These are phyloP conservation scores for Elaphurus davidianus DNA, from an alignment of 2,113 vertebrate genomes.

Conservation along the genomic window DNA sequence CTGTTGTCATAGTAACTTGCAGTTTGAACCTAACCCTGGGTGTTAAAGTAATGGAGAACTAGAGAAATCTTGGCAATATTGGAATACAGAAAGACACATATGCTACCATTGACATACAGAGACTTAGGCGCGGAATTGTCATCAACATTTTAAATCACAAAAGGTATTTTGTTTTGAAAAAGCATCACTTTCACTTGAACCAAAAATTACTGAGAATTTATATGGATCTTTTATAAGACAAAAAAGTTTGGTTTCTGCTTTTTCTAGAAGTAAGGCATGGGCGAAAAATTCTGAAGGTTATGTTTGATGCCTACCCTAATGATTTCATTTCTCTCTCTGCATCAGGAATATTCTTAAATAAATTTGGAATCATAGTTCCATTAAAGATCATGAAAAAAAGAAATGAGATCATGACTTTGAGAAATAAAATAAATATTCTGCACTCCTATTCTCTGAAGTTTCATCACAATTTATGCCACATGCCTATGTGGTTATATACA, in stretches of 20 bases:
- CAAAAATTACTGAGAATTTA: slow-evolving; percentile 25
- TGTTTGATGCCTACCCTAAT: neutral
- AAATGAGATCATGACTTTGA: neutral
- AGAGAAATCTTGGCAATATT: neutral
- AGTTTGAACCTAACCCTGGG: neutral
- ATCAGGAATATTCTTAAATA: neutral
- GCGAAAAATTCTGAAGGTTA: neutral
- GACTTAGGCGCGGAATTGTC: neutral
- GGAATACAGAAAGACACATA: neutral
- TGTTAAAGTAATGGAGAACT: neutral
- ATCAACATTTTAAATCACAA: slow-evolving; percentile 35
- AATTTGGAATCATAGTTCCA: neutral
- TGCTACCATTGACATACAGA: neutral
- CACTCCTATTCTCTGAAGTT: neutral
- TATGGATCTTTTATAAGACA: neutral
- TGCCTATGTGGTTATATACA: neutral
- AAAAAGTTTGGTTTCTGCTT: neutral
- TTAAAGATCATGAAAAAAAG: neutral
- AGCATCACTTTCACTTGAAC: neutral
- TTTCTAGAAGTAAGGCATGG: neutral
- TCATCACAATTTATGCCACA: neutral
- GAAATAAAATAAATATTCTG: neutral
- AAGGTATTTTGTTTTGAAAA: slow-evolving; percentile 41
- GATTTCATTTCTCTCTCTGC: neutral
- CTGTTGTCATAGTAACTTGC: slow-evolving; percentile 67